Percentiles rank a stretch among this genome's conserved stretches.
Conservation (phyloP, 2,888 invertebrate species). For the Calliopum simillimum region DNA sequence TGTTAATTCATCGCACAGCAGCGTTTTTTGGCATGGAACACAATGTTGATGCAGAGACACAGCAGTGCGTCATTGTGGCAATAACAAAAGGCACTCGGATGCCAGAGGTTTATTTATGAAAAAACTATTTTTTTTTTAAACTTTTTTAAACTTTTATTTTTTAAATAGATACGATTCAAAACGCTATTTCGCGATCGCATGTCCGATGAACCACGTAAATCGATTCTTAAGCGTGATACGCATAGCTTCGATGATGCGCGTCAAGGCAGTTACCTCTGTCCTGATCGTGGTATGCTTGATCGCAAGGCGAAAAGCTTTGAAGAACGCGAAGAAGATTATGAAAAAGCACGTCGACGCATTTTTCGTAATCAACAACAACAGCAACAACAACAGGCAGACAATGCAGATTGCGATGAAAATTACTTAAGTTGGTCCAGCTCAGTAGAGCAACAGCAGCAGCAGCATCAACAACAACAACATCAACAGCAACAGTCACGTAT, state of each 20-base stretch:
- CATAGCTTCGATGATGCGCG: conserved; percentile 82
- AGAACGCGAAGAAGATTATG: conserved; percentile 91
- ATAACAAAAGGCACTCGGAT: conserved; percentile 73
- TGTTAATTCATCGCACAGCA: conserved; percentile 95
- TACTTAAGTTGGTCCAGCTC: conserved; percentile 53
- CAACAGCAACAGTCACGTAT: conserved; percentile 39
- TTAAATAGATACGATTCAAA: conserved; percentile 74
- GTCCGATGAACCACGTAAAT: conserved; percentile 76
- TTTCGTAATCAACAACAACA: conserved; percentile 69
- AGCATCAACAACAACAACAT: conserved; percentile 45
- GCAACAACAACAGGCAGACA: conserved; percentile 44
- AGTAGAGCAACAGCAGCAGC: conserved; percentile 51
- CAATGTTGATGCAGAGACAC: conserved; percentile 87
- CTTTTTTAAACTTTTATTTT: neutral
- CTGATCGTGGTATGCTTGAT: conserved; percentile 75
- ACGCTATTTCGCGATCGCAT: conserved; percentile 78
- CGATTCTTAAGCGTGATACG: conserved; percentile 85
- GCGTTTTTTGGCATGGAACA: conserved; percentile 95
- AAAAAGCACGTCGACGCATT: conserved; percentile 85
- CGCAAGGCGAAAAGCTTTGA: conserved; percentile 88
- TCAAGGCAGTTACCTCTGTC: conserved; percentile 69
- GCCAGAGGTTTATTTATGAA: conserved; percentile 59
- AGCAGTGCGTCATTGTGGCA: conserved; percentile 84
- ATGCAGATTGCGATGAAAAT: conserved; percentile 52
- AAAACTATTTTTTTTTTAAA: neutral